Conservation (phyloP, 2,113 vertebrate genomes). For the Corvus cornix region DNA sequence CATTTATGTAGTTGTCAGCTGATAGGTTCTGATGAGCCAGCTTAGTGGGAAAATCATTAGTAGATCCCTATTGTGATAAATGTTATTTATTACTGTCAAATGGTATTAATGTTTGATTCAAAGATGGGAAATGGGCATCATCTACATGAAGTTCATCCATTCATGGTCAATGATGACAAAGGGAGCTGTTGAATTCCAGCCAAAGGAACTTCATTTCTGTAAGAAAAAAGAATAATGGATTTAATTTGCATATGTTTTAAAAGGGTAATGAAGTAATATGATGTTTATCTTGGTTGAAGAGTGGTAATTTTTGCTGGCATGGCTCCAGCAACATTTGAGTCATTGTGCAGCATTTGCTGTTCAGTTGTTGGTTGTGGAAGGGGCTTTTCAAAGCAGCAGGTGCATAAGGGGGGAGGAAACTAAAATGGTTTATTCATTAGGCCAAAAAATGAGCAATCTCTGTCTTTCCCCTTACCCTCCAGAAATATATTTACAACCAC, state of each 20-base stretch:
- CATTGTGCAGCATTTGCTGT: slow-evolving; percentile 80
- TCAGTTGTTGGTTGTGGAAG: slow-evolving; percentile 77
- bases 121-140: slow-evolving; percentile 84
- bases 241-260: slow-evolving; percentile 98
- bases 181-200: slow-evolving; percentile 81
- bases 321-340: slow-evolving; percentile 79
- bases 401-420: slow-evolving; percentile 67
- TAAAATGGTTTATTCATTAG: slow-evolving; percentile 92
- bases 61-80: slow-evolving; percentile 97
- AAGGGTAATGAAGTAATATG: slow-evolving; percentile 99
- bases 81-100: slow-evolving; percentile 99
- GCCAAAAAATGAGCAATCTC: slow-evolving; percentile 80
- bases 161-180: slow-evolving; percentile 88
- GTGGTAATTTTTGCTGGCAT: slow-evolving; percentile 91
- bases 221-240: slow-evolving; percentile 87
- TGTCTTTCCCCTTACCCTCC: slow-evolving; percentile 67
- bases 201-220: slow-evolving; percentile 88
- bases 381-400: slow-evolving; percentile 82
- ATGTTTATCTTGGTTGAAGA: slow-evolving; percentile 98
- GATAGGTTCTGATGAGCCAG: slow-evolving; percentile 89
- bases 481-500: slow-evolving; percentile 66
- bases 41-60: slow-evolving; percentile 91
- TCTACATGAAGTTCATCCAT: slow-evolving; percentile 79
- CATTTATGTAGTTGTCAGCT: slow-evolving; percentile 90
- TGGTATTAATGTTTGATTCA: slow-evolving; percentile 96